Base-by-base conservation (phyloP, 2,888 invertebrate genomes). In the Cabera pusaria region DNA sequence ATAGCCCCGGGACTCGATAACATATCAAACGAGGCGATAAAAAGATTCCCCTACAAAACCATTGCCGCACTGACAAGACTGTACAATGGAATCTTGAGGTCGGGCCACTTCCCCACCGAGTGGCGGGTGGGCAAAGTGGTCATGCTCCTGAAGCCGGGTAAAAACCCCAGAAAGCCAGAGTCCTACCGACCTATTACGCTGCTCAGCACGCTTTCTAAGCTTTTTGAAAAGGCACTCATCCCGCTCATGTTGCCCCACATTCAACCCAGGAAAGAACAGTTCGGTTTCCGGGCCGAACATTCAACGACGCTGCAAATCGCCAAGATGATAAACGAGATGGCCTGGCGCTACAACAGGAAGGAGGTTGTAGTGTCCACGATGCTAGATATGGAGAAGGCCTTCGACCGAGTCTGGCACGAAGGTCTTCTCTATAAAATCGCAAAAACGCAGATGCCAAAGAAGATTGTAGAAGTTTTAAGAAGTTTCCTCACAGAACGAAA, bases 361-460 rank as follows among this genome's bases (percentile, higher is more conserved):
- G 42, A 49, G 6, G 10, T 20, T 23, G 12, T 42, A 1, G 52
- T 29, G 2, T 52, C 49, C 5, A 55, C 61, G 5, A 44, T 61
- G 28, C 49, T 63, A 0, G 60, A 63, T 31, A 57, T 62, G 23
- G 31, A 32, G n/a, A 32, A 32, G 5, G 31, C 17, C 2, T 63
- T 67, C 36, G 62, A 65, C 33, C 22, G 50, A 0, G 60, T 68
- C 0, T 63, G 64, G 64, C 62, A 65, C 26, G 40, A 39, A 3
- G 62, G 66, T 1, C 48, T 67, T 5, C 9, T 24, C 1, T 16
- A 25, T 6, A 25, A 25, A 8, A 7, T 25, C 5, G 14, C 25
- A 1, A 25, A 4, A 16, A 8, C 16, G 1, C 3, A 14, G 5
- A 4, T 8, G 1, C 16, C 25, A 7, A 7, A 5, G 7, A 16